phyloP scores from a whole-genome alignment of 2,888 invertebrate species.

The Cerastis leucographa region DNA sequence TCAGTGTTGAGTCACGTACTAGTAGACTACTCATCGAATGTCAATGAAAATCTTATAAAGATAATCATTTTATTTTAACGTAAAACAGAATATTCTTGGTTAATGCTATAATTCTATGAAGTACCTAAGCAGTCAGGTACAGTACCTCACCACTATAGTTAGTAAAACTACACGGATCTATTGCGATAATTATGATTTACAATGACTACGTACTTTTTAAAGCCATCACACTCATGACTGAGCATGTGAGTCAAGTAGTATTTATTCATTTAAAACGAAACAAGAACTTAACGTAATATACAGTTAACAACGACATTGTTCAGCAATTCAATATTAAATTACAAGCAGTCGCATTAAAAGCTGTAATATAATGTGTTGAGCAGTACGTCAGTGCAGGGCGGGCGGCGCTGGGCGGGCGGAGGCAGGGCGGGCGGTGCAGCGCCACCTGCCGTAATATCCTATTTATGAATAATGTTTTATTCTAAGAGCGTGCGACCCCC shows the following conservation, averaged over 20 bases:
- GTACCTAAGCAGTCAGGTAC: not conserved
- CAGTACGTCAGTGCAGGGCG: conserved; percentile 58
- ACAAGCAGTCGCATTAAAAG: conserved; percentile 37
- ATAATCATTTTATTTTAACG: not conserved
- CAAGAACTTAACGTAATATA: not conserved
- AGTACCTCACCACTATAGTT: not conserved
- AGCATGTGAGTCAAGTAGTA: not conserved
- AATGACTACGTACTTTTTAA: not conserved
- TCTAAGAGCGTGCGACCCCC: conserved; percentile 88
- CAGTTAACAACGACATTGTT: conserved; percentile 19
- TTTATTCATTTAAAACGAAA: not conserved
- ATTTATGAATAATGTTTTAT: conserved; percentile 91
- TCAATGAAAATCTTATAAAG: too few species aligned
- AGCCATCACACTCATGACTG: not conserved
- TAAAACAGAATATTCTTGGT: not conserved
- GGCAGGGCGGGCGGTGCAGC: conserved; percentile 52
- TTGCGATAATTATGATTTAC: not conserved
- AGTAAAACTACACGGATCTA: not conserved
- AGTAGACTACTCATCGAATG: not conserved
- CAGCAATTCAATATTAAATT: conserved; percentile 27
- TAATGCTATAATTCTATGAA: not conserved
- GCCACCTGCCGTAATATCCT: conserved; percentile 87
- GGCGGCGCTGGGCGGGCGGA: conserved; percentile 59
- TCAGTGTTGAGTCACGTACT: not conserved
- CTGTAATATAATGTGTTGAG: conserved; percentile 51